These are phyloP conservation scores for Dasypolia templi DNA, from an alignment of 2,888 invertebrate genomes.

Conservation along the genomic window DNA sequence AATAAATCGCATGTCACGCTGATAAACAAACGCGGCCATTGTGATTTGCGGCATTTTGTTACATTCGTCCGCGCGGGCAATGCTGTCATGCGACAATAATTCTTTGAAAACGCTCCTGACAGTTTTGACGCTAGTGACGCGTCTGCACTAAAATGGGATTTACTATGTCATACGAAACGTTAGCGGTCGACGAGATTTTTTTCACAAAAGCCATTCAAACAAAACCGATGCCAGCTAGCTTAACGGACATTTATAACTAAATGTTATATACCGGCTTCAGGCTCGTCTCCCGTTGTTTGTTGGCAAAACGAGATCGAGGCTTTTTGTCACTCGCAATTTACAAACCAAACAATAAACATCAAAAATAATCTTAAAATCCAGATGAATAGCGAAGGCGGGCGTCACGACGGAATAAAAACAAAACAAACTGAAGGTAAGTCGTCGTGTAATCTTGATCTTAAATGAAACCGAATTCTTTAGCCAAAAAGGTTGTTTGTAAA, in stretches of 20 bases:
- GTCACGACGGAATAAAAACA: constrained; percentile 73
- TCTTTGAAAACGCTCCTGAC: constrained; percentile 84
- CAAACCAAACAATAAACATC: constrained; percentile 79
- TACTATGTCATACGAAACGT: constrained; percentile 80
- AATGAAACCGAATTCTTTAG: constrained; percentile 72
- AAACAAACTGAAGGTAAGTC: constrained; percentile 74
- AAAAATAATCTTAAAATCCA: constrained; percentile 80
- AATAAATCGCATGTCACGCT: constrained; percentile 69
- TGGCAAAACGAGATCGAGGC: constrained; percentile 63
- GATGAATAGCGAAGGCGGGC: constrained; percentile 76
- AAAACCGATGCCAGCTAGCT: constrained; percentile 61
- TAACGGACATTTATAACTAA: constrained; percentile 61
- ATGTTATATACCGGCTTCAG: constrained; percentile 53
- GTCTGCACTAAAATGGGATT: constrained; percentile 79
- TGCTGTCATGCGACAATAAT: constrained; percentile 82
- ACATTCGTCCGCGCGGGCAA: constrained; percentile 71
- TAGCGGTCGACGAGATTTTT: constrained; percentile 68
- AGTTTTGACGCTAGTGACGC: constrained; percentile 74
- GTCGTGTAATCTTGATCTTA: constrained; percentile 71
- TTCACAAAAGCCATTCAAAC: constrained; percentile 71
- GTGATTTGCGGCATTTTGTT: constrained; percentile 79
- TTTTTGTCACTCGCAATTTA: constrained; percentile 74
- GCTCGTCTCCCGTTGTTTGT: constrained; percentile 54
- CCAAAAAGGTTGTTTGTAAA: constrained; percentile 60
- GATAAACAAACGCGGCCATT: constrained; percentile 74